Evolutionary conservation across 2,797 vertebrate species (phyloP), one percentile per base, ranked within the genome.

Genomic region (Chelidonichthys spinosus): DNA sequence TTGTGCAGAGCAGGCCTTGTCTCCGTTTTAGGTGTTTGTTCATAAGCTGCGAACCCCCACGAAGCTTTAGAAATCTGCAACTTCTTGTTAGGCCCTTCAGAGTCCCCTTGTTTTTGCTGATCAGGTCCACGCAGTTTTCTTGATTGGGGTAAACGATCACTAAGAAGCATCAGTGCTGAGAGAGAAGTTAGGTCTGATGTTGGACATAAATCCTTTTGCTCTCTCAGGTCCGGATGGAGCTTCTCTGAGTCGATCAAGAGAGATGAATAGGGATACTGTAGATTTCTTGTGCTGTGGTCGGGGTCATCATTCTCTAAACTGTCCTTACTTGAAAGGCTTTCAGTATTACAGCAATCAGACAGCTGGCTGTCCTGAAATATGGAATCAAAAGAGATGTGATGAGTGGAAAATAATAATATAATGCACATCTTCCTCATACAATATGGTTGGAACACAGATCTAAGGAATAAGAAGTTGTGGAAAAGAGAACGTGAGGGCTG

Each of bases 261-360:
- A 2, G 78, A 61, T 44, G 90, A 82, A 60, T 78, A 85, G 67
- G 86, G 77, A 6, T 68, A 86, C 72, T 88, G 88, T 74, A 18
- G 80, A 5, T 72, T 40, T 65, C 84, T 81, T 74, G 72, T 72
- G 72, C 77, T 84, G 69, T 85, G 90, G 83, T 92, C 91, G 85
- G 61, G 84, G 11, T 94, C 92, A 69, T 93, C 93, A 72, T 87
- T 92, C 69, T 99, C 97, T 86, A 99, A 95, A 85, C 97, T 99
- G 91, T 99, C 97, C 83, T 94, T 87, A 90, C 96, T 97, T 17
- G 91, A 96, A 63, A 97, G 79, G 69, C 95, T 97, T 82, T 96
- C 96, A 74, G 95, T 95, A 81, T 88, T 89, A 69, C 90, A 88
- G 87, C 90, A 86, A 72, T 94, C 90, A 78, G 93, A 91, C 74